Conservation (phyloP, 2,113 vertebrate species). For the Apteryx owenii region DNA sequence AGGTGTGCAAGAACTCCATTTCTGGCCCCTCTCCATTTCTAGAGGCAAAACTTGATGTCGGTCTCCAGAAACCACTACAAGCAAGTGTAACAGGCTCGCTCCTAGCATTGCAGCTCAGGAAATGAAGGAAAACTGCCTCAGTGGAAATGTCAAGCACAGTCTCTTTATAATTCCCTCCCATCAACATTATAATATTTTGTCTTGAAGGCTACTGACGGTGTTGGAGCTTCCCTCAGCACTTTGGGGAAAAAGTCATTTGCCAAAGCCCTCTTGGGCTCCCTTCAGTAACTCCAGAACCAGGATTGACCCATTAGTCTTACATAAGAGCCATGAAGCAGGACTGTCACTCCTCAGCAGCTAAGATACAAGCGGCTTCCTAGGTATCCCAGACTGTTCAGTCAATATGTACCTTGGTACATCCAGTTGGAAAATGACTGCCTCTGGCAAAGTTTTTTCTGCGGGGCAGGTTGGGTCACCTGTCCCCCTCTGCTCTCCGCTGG, state of each 20-base stretch:
- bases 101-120: neutral
- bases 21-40: neutral
- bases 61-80: neutral
- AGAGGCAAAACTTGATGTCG: neutral
- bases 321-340: neutral
- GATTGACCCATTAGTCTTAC: neutral
- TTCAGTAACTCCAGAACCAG: neutral
- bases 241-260: neutral
- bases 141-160: neutral
- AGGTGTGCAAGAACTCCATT: neutral
- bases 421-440: neutral
- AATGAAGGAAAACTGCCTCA: neutral
- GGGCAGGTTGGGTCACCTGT: neutral
- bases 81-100: rapidly evolving
- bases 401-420: neutral
- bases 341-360: neutral
- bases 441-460: neutral
- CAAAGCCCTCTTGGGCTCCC: neutral
- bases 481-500: neutral
- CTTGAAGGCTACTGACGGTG: neutral
- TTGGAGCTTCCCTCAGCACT: neutral
- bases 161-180: neutral
- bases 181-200: neutral
- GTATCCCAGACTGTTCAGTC: neutral
- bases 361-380: neutral